These are phyloP conservation scores for Megaceryle torquata DNA, from an alignment of 2,113 vertebrate species.

Conservation along the genomic window DNA sequence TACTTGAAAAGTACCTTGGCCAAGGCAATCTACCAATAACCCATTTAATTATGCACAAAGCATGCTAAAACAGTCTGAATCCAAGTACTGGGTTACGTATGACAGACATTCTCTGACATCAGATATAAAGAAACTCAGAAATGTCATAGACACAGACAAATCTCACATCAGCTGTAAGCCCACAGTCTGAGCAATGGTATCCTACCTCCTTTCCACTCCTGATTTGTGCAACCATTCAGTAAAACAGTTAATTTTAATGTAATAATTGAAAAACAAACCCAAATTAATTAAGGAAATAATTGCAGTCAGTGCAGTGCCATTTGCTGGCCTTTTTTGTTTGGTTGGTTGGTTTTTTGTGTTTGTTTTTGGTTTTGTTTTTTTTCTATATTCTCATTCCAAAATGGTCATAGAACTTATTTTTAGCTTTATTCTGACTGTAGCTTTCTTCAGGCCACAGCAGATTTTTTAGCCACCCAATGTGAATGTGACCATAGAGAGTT, in stretches of 20 bases:
- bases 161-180: not conserved
- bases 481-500: not conserved
- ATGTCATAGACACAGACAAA: not conserved
- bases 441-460: not conserved
- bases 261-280: not conserved
- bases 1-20: not conserved
- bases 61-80: not conserved
- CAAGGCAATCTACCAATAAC: not conserved
- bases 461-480: not conserved
- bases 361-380: not conserved
- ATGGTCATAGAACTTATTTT: not conserved
- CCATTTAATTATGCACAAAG: not conserved
- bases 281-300: not conserved
- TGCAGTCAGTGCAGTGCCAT: not conserved
- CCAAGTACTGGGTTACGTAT: not conserved
- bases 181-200: not conserved
- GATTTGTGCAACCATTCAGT: not conserved
- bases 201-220: not conserved
- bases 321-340: too few species aligned
- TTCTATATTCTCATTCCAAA: not conserved
- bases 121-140: not conserved
- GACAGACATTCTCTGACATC: not conserved
- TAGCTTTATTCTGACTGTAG: accelerated
- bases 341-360: too few species aligned
- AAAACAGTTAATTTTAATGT: not conserved